These are phyloP conservation scores for Sternotherus odoratus DNA, from an alignment of 2,797 vertebrate species.

Conservation along the genomic window DNA sequence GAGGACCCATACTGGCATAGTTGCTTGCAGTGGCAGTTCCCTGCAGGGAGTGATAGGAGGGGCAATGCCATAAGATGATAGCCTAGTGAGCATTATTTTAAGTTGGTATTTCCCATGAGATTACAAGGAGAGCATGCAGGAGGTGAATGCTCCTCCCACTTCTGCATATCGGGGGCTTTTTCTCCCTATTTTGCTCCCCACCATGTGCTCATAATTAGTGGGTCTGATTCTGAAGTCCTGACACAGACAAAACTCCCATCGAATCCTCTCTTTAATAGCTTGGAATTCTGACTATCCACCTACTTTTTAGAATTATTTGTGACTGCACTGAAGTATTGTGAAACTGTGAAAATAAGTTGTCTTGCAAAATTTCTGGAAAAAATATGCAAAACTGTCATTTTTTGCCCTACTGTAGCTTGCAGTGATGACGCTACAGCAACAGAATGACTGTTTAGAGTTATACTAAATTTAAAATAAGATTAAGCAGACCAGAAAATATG, in stretches of 20 bases:
- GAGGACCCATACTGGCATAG: neutral
- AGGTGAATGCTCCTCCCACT: neutral
- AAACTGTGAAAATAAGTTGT: neutral
- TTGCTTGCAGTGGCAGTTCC: neutral
- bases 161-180: neutral
- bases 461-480: neutral
- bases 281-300: neutral
- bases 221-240: neutral
- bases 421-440: neutral
- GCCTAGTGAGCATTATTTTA: neutral
- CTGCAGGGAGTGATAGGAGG: neutral
- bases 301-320: neutral
- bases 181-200: neutral
- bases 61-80: neutral
- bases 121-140: neutral
- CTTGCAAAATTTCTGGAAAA: neutral
- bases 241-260: neutral
- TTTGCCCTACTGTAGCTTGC: neutral
- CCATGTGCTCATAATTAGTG: accelerated
- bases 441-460: neutral
- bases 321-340: neutral
- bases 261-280: neutral
- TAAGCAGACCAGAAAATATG: neutral
- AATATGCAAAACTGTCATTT: neutral
- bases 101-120: neutral